Conservation (phyloP, 2,888 invertebrate genomes). For the Lasioglossum pauxillum region DNA sequence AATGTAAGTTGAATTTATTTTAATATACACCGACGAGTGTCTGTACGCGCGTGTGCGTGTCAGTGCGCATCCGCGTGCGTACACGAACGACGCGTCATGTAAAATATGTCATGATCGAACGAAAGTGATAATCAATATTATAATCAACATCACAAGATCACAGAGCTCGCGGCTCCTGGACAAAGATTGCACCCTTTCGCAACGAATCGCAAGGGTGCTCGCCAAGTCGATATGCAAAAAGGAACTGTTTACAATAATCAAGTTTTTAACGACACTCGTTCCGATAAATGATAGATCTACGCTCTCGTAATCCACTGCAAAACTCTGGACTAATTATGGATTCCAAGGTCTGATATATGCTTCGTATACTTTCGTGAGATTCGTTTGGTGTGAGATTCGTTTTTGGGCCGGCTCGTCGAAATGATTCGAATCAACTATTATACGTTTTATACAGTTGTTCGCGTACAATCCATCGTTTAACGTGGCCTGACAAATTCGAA, state of each 20-base stretch:
- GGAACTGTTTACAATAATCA: slow-evolving; percentile 74
- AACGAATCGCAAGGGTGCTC: slow-evolving; percentile 32
- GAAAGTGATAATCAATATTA: slow-evolving; percentile 67
- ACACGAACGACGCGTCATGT: slow-evolving; percentile 67
- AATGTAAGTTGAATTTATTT: slow-evolving; percentile 83
- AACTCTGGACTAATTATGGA: slow-evolving; percentile 69
- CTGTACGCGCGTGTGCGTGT: slow-evolving; percentile 60
- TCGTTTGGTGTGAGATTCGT: slow-evolving; percentile 73
- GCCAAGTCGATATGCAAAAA: slow-evolving; percentile 74
- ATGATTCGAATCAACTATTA: slow-evolving; percentile 74
- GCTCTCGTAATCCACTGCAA: slow-evolving; percentile 63
- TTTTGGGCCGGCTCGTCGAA: slow-evolving; percentile 78
- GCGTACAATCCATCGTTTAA: slow-evolving; percentile 66
- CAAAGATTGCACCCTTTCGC: slow-evolving; percentile 40
- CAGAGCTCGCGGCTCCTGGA: slow-evolving; percentile 64
- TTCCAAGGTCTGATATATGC: slow-evolving; percentile 69
- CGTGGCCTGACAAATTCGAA: slow-evolving; percentile 15
- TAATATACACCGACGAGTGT: slow-evolving; percentile 81
- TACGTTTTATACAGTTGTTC: slow-evolving; percentile 66
- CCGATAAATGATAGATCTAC: slow-evolving; percentile 66
- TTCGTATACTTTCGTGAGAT: slow-evolving; percentile 82
- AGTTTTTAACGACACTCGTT: slow-evolving; percentile 61
- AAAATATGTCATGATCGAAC: slow-evolving; percentile 69
- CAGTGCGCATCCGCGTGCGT: slow-evolving; percentile 53
- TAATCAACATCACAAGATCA: slow-evolving; percentile 72